A percentile compares a stretch with the other conserved stretches of the same genome.
phyloP scores from a whole-genome alignment of 1,140 invertebrate genomes.

The Drosophila truncata region DNA sequence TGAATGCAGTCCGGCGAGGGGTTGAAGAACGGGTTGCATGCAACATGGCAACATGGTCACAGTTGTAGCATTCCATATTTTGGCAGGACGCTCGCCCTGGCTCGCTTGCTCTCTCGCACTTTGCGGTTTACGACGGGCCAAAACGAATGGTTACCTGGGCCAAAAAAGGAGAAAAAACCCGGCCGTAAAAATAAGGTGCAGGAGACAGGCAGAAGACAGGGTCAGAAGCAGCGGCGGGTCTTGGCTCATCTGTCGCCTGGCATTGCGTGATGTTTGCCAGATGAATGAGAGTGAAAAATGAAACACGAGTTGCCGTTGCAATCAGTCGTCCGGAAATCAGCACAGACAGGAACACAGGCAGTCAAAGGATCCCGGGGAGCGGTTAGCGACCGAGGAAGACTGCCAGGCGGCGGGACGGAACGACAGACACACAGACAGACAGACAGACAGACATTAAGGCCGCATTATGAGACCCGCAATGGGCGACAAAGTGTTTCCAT shows the following conservation, averaged over 20 bases:
- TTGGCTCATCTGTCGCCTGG: slow-evolving; percentile 56
- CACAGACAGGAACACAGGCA: slow-evolving; percentile 57
- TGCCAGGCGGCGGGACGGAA: slow-evolving; percentile 16
- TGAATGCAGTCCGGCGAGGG: slow-evolving; percentile 54
- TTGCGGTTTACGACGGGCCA: slow-evolving; percentile 49
- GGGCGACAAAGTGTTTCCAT: slow-evolving; percentile 68
- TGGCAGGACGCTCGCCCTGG: slow-evolving; percentile 37
- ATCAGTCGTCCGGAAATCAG: slow-evolving; percentile 81
- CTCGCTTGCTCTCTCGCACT: slow-evolving; percentile 23
- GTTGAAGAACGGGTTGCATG: slow-evolving; percentile 54
- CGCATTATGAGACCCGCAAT: slow-evolving; percentile 65
- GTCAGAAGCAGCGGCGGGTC: slow-evolving; percentile 29
- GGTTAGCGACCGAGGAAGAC: slow-evolving; percentile 16
- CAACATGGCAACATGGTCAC: slow-evolving; percentile 31
- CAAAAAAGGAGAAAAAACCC: not conserved
- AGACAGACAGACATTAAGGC: slow-evolving; percentile 51
- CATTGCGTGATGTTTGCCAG: slow-evolving; percentile 73
- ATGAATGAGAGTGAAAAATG: slow-evolving; percentile 82
- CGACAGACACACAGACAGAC: not conserved
- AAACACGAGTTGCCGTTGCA: slow-evolving; percentile 73
- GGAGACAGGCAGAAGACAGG: slow-evolving; percentile 23
- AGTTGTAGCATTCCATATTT: slow-evolving; percentile 27
- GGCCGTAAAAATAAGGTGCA: slow-evolving; percentile 14
- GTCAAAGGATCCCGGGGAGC: slow-evolving; percentile 19
- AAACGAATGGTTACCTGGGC: slow-evolving; percentile 45